Conservation (phyloP, 2,888 invertebrate genomes). For the Suillia variegata region DNA sequence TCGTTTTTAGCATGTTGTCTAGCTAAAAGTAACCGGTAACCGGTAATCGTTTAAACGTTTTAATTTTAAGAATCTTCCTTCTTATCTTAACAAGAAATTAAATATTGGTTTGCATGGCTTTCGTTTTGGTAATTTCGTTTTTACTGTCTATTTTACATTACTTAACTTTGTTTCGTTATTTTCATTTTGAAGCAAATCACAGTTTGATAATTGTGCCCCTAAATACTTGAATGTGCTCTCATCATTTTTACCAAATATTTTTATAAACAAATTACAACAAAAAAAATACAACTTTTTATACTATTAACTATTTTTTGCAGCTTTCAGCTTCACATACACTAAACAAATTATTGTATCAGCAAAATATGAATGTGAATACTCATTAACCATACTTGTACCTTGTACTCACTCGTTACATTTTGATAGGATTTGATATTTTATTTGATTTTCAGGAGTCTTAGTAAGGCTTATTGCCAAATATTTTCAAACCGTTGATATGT, state of each 20-base stretch:
- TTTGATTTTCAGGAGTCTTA: too few relatives aligned
- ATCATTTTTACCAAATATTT: neutral
- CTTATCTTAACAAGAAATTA: too few relatives aligned
- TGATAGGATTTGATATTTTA: too few relatives aligned
- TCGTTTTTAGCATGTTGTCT: slow-evolving; percentile 15
- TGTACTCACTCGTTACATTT: too few relatives aligned
- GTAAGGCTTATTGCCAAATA: too few relatives aligned
- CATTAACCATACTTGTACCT: too few relatives aligned
- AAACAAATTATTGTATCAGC: neutral
- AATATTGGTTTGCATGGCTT: slow-evolving; percentile 2
- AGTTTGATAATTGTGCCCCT: slow-evolving; percentile 42
- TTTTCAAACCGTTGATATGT: too few relatives aligned
- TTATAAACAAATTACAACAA: too few relatives aligned
- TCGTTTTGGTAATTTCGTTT: slow-evolving; percentile 6
- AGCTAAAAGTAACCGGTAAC: neutral
- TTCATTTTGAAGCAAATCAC: slow-evolving; percentile 51
- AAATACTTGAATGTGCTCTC: neutral
- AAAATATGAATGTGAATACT: neutral
- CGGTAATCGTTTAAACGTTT: slow-evolving; percentile 14
- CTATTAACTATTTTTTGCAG: neutral
- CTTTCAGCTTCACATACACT: neutral
- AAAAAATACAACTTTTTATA: too few relatives aligned
- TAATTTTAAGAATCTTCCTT: too few relatives aligned
- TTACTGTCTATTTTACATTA: slow-evolving; percentile 9
- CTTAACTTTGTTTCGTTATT: slow-evolving; percentile 16